Conservation (phyloP, 1,140 invertebrate species). For the Caenorhabditis latens region DNA sequence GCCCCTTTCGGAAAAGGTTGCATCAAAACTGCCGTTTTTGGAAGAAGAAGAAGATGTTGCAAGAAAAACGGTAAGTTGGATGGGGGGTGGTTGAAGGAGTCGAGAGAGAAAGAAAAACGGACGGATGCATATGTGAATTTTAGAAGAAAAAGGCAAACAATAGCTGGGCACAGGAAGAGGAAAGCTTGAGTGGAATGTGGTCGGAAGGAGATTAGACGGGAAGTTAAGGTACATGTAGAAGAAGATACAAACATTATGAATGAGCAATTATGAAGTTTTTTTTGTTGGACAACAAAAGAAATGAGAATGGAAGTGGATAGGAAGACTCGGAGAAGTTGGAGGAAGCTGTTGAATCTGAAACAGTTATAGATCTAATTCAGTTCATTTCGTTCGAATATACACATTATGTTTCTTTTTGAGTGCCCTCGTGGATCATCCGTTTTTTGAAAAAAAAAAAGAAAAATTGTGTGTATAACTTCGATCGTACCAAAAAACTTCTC, state of each 20-base stretch:
- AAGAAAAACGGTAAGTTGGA: not conserved
- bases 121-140: conserved; percentile 19
- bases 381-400: too few relatives aligned
- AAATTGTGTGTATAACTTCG: too few relatives aligned
- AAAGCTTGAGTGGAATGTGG: conserved; percentile 53
- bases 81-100: not conserved
- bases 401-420: too few relatives aligned
- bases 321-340: too few relatives aligned
- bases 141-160: conserved; percentile 47
- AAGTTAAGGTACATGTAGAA: not conserved
- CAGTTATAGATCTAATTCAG: too few relatives aligned
- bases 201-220: conserved; percentile 45
- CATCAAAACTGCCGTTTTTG: conserved; percentile 26
- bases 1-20: conserved; percentile 34
- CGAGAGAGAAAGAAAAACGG: not conserved
- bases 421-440: too few relatives aligned
- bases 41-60: not conserved
- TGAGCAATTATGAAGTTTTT: not conserved
- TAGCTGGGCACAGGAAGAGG: not conserved
- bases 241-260: not conserved
- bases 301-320: not conserved
- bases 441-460: too few relatives aligned
- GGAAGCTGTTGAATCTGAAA: too few relatives aligned
- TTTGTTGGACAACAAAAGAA: conserved; percentile 1
- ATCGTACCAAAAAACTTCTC: too few relatives aligned